Base-by-base conservation (phyloP, 1,140 invertebrate species). In the Diuraphis noxia region DNA sequence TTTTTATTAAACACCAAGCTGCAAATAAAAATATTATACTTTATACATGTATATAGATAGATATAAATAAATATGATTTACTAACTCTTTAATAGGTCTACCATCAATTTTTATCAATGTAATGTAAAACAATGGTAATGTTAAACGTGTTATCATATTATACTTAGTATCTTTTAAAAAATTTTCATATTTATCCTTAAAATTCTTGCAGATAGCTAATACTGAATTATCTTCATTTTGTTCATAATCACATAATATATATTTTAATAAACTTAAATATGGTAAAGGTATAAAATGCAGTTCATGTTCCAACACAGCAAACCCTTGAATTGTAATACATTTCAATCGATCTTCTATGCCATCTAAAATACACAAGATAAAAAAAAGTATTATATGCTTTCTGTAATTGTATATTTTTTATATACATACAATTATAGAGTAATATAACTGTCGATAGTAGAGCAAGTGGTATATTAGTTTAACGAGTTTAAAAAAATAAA, bases 21-120 rank as follows among this genome's bases (percentile, higher is more conserved):
- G 89, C 25, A 91, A 91, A 81, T 77, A 23, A 79, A 79, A 79
- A 56, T 19, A 10, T 38, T 19, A 63, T 88, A 41, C 8, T 17
- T 63, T 56, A 30, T 21, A 63, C 2, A 40, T 19, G 8, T 38
- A 19, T 38, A 63, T 17, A 49, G n/a, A 46, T 25, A 72, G n/a
- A 19, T 72, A 77, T 38, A 63, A 34, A 13, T 87, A 25, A 1
- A 25, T 25, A 38, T n/a, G 9, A 23, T 6, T 30, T 88, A 88
- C 89, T 82, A 38, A 91, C 89, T 91, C 89, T 82, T 91, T 91
- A 46, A 91, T 34, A 81, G 72, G 77, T 79, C 89, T 43, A 52
- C 89, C 89, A 91, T 91, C 89, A 91, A 91, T 91, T 91, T 91
- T 91, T 17, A 91, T 91, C 30, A 91, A 79, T 49, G 89, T 79